These are phyloP conservation scores for Gymnodraco acuticeps DNA, from an alignment of 2,797 vertebrate genomes.

Conservation along the genomic window DNA sequence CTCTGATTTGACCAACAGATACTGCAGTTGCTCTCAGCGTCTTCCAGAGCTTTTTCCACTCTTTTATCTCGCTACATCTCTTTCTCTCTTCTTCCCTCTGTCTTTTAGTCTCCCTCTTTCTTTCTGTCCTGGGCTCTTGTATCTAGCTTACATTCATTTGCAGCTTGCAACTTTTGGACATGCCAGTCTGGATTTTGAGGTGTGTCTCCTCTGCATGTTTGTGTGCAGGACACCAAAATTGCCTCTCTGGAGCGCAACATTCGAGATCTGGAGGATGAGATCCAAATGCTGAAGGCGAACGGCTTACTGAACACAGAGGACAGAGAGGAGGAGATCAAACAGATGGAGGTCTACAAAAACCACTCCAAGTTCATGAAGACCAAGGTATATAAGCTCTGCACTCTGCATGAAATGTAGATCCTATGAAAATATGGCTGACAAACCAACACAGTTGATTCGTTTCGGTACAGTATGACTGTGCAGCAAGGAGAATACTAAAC, in stretches of 20 bases:
- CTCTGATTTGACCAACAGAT: constrained; percentile 75
- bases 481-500: constrained; percentile 33
- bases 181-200: constrained; percentile 66
- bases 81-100: constrained; percentile 7
- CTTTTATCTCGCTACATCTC: constrained; percentile 39
- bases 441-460: neutral
- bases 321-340: constrained; percentile 97
- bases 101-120: constrained; percentile 35
- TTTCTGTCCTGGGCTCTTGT: constrained; percentile 37
- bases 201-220: constrained; percentile 75
- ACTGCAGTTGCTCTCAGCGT: constrained; percentile 69
- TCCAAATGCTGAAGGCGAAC: constrained; percentile 97
- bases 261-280: constrained; percentile 97
- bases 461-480: neutral
- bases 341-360: constrained; percentile 99
- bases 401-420: constrained; percentile 34
- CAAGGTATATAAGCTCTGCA: constrained; percentile 85
- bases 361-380: constrained; percentile 99
- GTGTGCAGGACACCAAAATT: constrained; percentile 95
- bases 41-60: constrained; percentile 29
- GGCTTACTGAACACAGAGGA: constrained; percentile 94
- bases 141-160: constrained; percentile 41
- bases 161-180: constrained; percentile 62
- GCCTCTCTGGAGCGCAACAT: constrained; percentile 97
- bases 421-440: constrained; percentile 19